Conservation (phyloP, 2,797 vertebrate species). For the Ateles fusciceps region DNA sequence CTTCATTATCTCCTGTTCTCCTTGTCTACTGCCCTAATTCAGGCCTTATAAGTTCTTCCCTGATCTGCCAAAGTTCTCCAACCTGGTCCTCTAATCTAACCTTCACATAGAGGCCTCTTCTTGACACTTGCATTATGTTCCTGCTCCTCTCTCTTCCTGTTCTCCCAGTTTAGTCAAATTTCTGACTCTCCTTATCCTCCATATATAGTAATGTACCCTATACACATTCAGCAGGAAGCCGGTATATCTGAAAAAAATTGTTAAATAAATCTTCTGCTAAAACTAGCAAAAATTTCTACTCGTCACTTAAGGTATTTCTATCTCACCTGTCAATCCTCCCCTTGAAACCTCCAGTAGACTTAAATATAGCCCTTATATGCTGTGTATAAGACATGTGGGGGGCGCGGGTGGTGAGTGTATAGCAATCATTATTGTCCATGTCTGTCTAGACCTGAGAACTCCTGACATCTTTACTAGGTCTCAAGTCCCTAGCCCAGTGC, state of each 20-base stretch:
- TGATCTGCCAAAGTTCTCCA: not conserved
- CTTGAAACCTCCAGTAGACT: not conserved
- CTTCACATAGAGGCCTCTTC: not conserved
- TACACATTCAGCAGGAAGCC: not conserved
- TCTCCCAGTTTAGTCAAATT: not conserved
- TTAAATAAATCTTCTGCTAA: not conserved
- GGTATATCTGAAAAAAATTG: not conserved
- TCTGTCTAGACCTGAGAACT: not conserved
- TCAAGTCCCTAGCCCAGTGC: not conserved
- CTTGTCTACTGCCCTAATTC: not conserved
- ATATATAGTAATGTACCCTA: not conserved
- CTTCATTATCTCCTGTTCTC: not conserved
- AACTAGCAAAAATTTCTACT: conserved; percentile 5
- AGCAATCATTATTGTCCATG: not conserved
- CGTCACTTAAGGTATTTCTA: not conserved
- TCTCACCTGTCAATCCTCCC: not conserved
- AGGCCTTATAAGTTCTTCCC: not conserved
- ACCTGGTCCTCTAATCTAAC: not conserved
- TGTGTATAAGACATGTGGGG: not conserved
- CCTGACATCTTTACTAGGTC: not conserved
- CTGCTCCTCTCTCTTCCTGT: not conserved
- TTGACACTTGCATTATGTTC: not conserved
- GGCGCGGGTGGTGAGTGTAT: not conserved
- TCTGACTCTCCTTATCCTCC: not conserved
- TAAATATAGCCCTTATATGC: not conserved